Base-by-base conservation (phyloP, 2,888 invertebrate genomes). In the Trachelus tabidus region DNA sequence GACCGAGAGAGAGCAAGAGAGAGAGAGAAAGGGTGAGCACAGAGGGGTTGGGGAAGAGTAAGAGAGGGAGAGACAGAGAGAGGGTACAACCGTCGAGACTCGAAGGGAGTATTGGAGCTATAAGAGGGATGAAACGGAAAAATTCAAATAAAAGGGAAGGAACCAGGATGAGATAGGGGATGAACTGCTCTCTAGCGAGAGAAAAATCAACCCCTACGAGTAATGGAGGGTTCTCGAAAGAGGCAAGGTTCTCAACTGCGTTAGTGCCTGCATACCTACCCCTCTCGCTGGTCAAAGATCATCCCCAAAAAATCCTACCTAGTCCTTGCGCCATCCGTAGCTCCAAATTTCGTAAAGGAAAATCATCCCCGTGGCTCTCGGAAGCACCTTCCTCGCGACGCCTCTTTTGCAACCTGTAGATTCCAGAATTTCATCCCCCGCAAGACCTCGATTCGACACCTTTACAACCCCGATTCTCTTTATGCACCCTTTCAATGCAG, bases 171-270 rank as follows among this genome's bases (percentile, higher is more conserved):
- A 71, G 71, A 31, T 31, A 31, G 56, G 56, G 56, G 56, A 56
- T 56, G 71, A 71, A 33, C 71, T 71, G 40, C 31, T 71, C 71
- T 71, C 71, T 31, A 34, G 34, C 12, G 31, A 31, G 71, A 71
- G 71, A 71, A 71, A 71, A 71, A 71, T 71, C 71, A 71, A 71
- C 71, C 71, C 71, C 33, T 34, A 56, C 23, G 23, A 56, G 23
- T 56, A 56, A 56, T 23, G 56, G 56, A 56, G 56, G 56, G 56
- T 56, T 56, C 23, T 9, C 56, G 56, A 56, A 56, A 56, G 56
- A 56, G 23, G 56, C 56, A 56, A 9, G 56, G 23, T 23, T 56
- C 56, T 56, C 56, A 56, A 56, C 56, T 56, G 56, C 9, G 56
- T 56, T 9, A 23, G 23, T 56, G 23, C 56, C 56, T 56, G 23